A percentile compares a stretch with the other conserved stretches of the same genome.
Evolutionary conservation across 2,888 invertebrate species (phyloP).

Genomic region (Apamea crenata): DNA sequence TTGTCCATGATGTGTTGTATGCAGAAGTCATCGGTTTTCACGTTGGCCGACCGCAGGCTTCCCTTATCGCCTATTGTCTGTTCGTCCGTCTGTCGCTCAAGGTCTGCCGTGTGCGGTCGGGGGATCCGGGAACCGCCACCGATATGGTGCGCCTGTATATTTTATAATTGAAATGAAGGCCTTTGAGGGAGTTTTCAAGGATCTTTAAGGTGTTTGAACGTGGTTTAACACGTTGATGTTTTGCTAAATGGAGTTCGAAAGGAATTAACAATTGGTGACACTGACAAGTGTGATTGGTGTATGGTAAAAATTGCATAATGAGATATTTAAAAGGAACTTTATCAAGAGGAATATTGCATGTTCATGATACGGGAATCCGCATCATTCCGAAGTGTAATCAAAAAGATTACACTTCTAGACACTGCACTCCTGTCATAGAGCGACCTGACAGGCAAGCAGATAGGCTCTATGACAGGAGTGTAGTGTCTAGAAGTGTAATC

Average conservation of each 20-base stretch:
- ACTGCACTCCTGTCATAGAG: too few relatives aligned
- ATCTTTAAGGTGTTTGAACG: slow-evolving; percentile 31
- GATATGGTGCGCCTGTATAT: slow-evolving; percentile 53
- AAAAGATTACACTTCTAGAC: too few relatives aligned
- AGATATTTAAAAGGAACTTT: background rate
- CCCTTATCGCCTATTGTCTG: slow-evolving; percentile 85
- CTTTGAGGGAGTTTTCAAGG: slow-evolving; percentile 48
- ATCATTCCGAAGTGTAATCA: too few relatives aligned
- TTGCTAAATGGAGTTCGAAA: slow-evolving; percentile 8
- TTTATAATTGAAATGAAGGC: slow-evolving; percentile 54
- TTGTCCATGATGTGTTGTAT: slow-evolving; percentile 62
- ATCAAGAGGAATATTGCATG: background rate
- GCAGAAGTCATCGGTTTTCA: slow-evolving; percentile 80
- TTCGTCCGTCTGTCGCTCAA: slow-evolving; percentile 72
- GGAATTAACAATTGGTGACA: background rate
- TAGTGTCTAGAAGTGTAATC: background rate
- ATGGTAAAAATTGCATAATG: background rate
- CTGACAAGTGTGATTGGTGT: background rate
- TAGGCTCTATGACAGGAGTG: background rate
- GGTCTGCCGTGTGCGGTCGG: slow-evolving; percentile 77
- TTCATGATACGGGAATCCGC: too few relatives aligned
- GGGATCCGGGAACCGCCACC: slow-evolving; percentile 64
- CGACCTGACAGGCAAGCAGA: too few relatives aligned
- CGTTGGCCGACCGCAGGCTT: slow-evolving; percentile 80
- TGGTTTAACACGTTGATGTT: background rate